Evolutionary conservation across 2,113 vertebrate genomes (phyloP), one percentile per base, ranked within the genome.

Genomic region (Opisthocomus hoazin): DNA sequence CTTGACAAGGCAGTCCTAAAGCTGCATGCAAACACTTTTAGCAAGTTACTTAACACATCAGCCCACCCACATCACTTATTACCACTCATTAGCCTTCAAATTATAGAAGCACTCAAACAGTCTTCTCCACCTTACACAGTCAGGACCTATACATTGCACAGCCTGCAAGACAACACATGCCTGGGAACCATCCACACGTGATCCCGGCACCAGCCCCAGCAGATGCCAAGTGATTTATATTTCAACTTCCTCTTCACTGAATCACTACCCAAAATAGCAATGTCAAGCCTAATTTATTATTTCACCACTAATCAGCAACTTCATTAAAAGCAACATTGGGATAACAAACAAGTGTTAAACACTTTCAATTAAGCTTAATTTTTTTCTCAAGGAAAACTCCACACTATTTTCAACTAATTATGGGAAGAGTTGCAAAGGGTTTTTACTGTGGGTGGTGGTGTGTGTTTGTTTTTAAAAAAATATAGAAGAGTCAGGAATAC

Each of bases 261-360:
- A 64, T 96, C 84, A 36, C 75, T 26, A 22, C 46, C 80, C 61
- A 79, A 64, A 93, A 66, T 32, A 84, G n/a, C 73, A 39, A 36
- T 1, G 61, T 66, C 92, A 76, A 13, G 39, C 15, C 71, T 70
- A 36, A 94, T 96, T 90, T 83, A 89, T 61, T 83, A 78, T n/a
- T 77, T 50, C 54, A 46, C 68, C 36, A 36, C 74, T 91, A 73
- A 93, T 89, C 58, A 92, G 30, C 60, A 50, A 17, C 83, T 90
- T 84, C 34, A 94, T 95, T 95, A 96, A 97, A 91, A 76, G 73
- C 85, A 96, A 88, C 65, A 65, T 1, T 32, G 54, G 69, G 60
- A 70, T 75, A 94, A 88, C 71, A 94, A 94, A 85, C 51, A 76
- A 90, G 64, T 8, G 50, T 70, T 75, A 61, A 94, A 68, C 45